phyloP scores from a whole-genome alignment of 92 coral and sea anemone genomes.

The Porites evermanni region DNA sequence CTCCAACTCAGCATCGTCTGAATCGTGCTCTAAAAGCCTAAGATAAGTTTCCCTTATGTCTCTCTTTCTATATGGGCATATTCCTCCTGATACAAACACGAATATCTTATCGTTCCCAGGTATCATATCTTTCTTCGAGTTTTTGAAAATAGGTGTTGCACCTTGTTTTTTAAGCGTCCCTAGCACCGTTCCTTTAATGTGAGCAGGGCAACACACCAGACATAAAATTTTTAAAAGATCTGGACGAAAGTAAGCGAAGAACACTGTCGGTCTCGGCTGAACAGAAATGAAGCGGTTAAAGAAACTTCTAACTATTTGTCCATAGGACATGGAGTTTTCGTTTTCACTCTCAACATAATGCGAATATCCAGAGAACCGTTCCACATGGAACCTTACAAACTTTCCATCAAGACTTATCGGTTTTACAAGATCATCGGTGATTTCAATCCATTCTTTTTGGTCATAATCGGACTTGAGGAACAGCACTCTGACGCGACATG shows the following conservation, averaged over 20 bases:
- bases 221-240: neutral
- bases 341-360: no score
- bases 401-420: neutral
- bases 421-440: neutral
- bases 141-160: neutral
- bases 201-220: slow-evolving; percentile 11
- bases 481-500: slow-evolving; percentile 11
- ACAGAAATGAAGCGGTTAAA: no score
- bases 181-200: neutral
- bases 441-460: slow-evolving; percentile 14
- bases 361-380: slow-evolving; percentile 12
- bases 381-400: neutral
- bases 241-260: slow-evolving; percentile 21
- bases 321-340: no score
- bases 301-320: no score
- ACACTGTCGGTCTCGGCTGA: slow-evolving; percentile 3
- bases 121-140: neutral
- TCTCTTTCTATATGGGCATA: neutral
- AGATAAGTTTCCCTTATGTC: neutral
- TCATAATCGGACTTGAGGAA: slow-evolving; percentile 14
- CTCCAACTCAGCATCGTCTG: neutral
- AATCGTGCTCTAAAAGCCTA: neutral
- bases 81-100: slow-evolving; percentile 10
- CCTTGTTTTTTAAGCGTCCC: neutral
- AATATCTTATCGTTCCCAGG: slow-evolving; percentile 4